A percentile compares a stretch with the other conserved stretches of the same genome.
Conservation (phyloP, 2,113 vertebrate species). For the Apistogramma diplotaenia region DNA sequence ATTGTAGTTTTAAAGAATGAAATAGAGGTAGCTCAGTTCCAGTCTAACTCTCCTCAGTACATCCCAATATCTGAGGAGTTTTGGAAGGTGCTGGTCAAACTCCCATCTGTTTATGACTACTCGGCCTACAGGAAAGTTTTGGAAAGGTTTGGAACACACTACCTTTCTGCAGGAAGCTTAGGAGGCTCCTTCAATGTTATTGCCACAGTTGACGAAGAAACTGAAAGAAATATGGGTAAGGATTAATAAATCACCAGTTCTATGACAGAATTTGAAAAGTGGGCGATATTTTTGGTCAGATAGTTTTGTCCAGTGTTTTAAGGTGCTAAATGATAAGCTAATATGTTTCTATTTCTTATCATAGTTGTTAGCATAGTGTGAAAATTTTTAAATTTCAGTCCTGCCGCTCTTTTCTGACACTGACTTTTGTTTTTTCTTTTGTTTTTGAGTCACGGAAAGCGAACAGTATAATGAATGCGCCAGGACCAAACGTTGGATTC, state of each 20-base stretch:
- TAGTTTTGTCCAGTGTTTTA: neutral
- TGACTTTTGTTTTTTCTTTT: neutral
- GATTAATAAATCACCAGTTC: neutral
- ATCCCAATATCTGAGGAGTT: conserved; percentile 83
- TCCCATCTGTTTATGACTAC: conserved; percentile 84
- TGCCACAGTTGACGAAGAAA: conserved; percentile 72
- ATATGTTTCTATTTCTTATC: neutral
- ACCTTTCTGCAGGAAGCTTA: conserved; percentile 83
- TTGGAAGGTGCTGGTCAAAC: conserved; percentile 82
- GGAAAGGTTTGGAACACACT: conserved; percentile 86
- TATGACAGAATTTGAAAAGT: neutral
- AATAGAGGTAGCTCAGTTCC: conserved; percentile 87
- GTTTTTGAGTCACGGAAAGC: neutral
- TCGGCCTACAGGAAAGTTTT: conserved; percentile 78
- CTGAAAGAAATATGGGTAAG: conserved; percentile 64
- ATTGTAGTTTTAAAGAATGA: conserved; percentile 82
- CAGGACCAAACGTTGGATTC: conserved; percentile 12
- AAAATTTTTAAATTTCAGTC: neutral
- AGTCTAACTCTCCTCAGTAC: conserved; percentile 81
- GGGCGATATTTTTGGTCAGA: neutral
- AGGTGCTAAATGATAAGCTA: neutral
- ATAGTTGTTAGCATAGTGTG: too few species aligned
- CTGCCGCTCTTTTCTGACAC: neutral
- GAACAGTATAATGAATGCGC: neutral
- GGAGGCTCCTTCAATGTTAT: conserved; percentile 83